Evolutionary conservation across 2,888 invertebrate species (phyloP).

Genomic region (Acanthococcus lagerstroemiae): DNA sequence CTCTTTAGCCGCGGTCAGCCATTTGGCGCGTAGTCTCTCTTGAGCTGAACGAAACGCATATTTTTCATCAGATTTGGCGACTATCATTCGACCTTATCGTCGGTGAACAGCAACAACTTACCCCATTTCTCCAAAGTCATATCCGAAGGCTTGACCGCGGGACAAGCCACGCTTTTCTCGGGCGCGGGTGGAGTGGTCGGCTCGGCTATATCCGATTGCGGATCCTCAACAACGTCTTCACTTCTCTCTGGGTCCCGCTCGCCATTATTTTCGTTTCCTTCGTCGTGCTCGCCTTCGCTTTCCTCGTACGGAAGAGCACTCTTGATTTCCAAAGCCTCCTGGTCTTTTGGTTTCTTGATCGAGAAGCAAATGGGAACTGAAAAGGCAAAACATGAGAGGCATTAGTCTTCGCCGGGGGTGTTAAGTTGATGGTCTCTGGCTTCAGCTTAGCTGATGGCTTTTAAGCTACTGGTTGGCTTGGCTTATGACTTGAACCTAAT

Average conservation of each 20-base stretch:
- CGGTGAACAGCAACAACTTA: conserved; percentile 1
- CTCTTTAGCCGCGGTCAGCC: conserved; percentile 33
- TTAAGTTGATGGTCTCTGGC: no score
- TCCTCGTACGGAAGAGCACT: conserved; percentile 56
- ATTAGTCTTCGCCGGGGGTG: no score
- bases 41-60: conserved; percentile 27
- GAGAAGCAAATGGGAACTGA: conserved; percentile 74
- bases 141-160: conserved; percentile 1
- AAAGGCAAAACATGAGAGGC: no score
- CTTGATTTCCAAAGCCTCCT: conserved; percentile 54
- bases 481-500: no score
- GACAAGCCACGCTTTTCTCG: neutral
- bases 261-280: conserved; percentile 18
- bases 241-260: conserved; percentile 13
- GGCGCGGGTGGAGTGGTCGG: conserved; percentile 8
- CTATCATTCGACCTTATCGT: no score
- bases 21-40: conserved; percentile 32
- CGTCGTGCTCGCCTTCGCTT: conserved; percentile 20
- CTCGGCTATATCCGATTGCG: neutral
- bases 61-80: no score
- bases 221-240: conserved; percentile 17
- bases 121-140: conserved; percentile 25
- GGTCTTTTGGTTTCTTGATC: conserved; percentile 70
- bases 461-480: no score
- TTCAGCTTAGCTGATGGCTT: no score